Conservation (phyloP, 2,797 vertebrate genomes). For the Chaenodraco wilsoni region DNA sequence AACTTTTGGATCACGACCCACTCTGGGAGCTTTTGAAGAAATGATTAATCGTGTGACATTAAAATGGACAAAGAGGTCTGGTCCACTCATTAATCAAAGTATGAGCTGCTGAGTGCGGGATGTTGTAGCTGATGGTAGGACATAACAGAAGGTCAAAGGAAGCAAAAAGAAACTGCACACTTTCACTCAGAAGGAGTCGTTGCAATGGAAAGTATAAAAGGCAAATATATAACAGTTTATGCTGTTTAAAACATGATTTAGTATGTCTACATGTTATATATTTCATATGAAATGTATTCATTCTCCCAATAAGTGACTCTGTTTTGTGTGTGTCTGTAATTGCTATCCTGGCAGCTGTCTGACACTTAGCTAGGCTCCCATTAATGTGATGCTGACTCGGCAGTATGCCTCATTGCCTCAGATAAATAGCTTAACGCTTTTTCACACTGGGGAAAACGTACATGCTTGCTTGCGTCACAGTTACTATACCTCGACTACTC, state of each 20-base stretch:
- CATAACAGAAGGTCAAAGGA: not conserved
- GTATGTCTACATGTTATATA: conserved; percentile 5
- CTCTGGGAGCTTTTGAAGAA: not conserved
- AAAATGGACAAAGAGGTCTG: not conserved
- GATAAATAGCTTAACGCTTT: conserved; percentile 67
- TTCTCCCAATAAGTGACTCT: conserved; percentile 15
- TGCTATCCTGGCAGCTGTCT: conserved; percentile 55
- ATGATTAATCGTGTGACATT: not conserved
- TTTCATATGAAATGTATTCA: conserved; percentile 1
- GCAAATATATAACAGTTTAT: not conserved
- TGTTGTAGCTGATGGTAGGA: not conserved
- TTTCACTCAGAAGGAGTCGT: not conserved
- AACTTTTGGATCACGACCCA: not conserved
- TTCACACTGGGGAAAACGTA: conserved; percentile 68
- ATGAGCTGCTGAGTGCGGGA: not conserved
- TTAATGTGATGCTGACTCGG: conserved; percentile 64
- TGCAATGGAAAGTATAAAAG: not conserved
- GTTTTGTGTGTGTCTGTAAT: conserved; percentile 40
- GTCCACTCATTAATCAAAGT: not conserved
- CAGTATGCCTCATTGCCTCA: conserved; percentile 60
- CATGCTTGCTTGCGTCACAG: conserved; percentile 58
- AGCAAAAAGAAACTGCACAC: not conserved
- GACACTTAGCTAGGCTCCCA: conserved; percentile 49
- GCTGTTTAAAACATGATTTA: not conserved
- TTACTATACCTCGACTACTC: conserved; percentile 51